Percentiles rank a stretch among this genome's conserved stretches.
Conservation (phyloP, 2,113 vertebrate species). For the Nothoprocta perdicaria region DNA sequence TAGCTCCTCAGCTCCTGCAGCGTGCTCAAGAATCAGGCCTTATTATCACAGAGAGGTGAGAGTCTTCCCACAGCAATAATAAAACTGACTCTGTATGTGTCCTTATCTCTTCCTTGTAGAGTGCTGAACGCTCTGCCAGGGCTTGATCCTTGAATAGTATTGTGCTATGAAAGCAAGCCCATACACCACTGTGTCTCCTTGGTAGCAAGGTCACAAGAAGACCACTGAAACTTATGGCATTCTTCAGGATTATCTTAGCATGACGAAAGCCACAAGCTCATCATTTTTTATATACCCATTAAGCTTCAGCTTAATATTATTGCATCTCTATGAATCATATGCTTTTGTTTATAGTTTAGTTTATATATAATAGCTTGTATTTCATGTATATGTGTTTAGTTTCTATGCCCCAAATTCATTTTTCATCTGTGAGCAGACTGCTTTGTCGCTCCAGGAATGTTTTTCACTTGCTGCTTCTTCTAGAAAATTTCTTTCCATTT, state of each 20-base stretch:
- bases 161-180: not conserved
- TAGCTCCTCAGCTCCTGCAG: not conserved
- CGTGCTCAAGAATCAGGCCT: not conserved
- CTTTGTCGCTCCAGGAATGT: not conserved
- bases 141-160: not conserved
- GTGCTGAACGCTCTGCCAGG: not conserved
- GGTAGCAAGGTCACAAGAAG: not conserved
- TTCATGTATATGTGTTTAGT: not conserved
- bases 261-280: not conserved
- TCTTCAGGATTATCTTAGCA: not conserved
- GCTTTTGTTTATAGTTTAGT: not conserved
- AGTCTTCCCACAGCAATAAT: not conserved
- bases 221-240: not conserved
- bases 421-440: not conserved
- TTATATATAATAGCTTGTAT: not conserved
- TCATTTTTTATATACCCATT: not conserved
- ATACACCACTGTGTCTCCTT: not conserved
- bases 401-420: not conserved
- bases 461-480: not conserved
- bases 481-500: not conserved
- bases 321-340: not conserved
- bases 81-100: not conserved
- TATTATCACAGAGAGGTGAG: not conserved
- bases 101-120: not conserved
- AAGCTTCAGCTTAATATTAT: not conserved